Base-by-base conservation (phyloP, 2,888 invertebrate genomes). In the Choristoneura rosaceana region DNA sequence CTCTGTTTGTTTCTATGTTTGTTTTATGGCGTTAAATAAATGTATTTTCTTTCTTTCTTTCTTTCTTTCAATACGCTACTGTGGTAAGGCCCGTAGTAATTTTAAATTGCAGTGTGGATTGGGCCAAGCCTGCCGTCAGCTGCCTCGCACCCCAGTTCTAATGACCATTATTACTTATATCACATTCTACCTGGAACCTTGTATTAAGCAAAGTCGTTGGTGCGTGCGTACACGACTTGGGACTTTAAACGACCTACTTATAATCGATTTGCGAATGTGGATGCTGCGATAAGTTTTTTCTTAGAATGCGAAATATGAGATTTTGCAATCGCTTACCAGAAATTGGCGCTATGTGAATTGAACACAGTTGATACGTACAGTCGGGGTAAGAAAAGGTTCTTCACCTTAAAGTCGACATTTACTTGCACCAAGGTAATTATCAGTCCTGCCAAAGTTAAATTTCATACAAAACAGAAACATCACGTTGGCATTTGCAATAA, bases 141-240 rank as follows among this genome's bases (percentile, higher is more conserved):
- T 41, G 41, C 15, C 17, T 43, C 15, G 41, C 17, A 43, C 62
- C 25, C 62, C 12, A 2, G 62, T 12, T 43, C 43, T 62, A 45
- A 45, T 62, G 25, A 45, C 43, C 62, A 62, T 25, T 25, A 45
- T 61, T 61, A 61, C 25, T 62, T 25, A 62, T 17, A 43, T 43
- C 62, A 62, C 59, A n/a, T 43, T 62, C 38, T 62, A 62, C 62
- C 62, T 62, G 62, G 62, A 25, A 62, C 5, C 10, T 43, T 43
- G 43, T 17, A 62, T 45, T 62, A 43, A 62, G 12, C 61, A 62
- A 62, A 45, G 62, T 25, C 43, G 14, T 17, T 25, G 3, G 17
- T 14, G 14, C 62, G 17, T 14, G 14, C 62, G 45, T 15, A 43
- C 17, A 5, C 12, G 41, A 45, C 15, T 15, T 52, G 50, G 17